Percentiles rank a stretch among this genome's conserved stretches.
Evolutionary conservation across 2,888 invertebrate species (phyloP).

Genomic region (Brenthis daphne): DNA sequence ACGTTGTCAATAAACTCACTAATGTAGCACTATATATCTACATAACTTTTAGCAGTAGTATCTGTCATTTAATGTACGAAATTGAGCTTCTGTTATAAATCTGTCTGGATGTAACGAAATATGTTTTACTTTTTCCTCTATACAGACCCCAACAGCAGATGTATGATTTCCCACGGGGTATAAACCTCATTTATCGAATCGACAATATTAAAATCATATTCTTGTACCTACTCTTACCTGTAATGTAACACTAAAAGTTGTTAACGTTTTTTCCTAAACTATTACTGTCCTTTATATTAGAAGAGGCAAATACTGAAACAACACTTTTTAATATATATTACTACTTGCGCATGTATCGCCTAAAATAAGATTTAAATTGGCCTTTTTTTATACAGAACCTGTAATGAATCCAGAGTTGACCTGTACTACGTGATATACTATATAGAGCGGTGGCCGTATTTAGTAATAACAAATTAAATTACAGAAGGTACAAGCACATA

Average conservation of each 20-base stretch:
- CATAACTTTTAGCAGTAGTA: conserved; percentile 23
- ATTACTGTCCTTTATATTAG: not conserved
- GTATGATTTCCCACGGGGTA: conserved; percentile 27
- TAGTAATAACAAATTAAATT: too few relatives aligned
- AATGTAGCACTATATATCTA: conserved; percentile 29
- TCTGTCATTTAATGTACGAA: conserved; percentile 10
- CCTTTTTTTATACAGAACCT: too few relatives aligned
- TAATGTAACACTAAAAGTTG: too few relatives aligned
- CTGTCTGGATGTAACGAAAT: not conserved
- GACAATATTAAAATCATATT: not conserved
- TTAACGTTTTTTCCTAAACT: not conserved
- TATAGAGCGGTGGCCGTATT: too few relatives aligned
- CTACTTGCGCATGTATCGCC: too few relatives aligned
- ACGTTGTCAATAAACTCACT: conserved; percentile 53
- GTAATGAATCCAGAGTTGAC: too few relatives aligned
- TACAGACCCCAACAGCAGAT: conserved; percentile 15
- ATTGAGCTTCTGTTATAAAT: not conserved
- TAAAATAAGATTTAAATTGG: too few relatives aligned
- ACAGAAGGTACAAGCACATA: too few relatives aligned
- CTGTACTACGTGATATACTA: too few relatives aligned
- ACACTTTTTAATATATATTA: too few relatives aligned
- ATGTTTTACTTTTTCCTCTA: conserved; percentile 5
- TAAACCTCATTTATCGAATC: conserved; percentile 2
- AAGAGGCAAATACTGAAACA: too few relatives aligned
- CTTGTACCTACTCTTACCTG: not conserved